Evolutionary conservation across 2,888 invertebrate genomes (phyloP).

Genomic region (Callyntrura sp.): DNA sequence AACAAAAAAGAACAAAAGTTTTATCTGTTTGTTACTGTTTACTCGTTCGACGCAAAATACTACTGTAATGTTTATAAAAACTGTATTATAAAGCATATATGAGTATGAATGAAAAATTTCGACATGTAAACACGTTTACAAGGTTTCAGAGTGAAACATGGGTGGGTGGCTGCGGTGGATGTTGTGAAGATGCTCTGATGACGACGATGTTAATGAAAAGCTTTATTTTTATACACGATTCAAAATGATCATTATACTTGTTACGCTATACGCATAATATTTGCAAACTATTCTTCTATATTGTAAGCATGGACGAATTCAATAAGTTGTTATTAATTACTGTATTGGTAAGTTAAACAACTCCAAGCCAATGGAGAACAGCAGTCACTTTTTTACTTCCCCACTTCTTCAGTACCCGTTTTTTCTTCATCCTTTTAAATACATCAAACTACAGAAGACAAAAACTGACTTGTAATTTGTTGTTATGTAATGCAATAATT

Average conservation of each 20-base stretch:
- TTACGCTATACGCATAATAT: slow-evolving; percentile 61
- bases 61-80: slow-evolving; percentile 28
- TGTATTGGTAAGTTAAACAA: not conserved
- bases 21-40: slow-evolving; percentile 53
- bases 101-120: slow-evolving; percentile 30
- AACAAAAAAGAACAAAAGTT: slow-evolving; percentile 29
- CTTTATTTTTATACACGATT: slow-evolving; percentile 78
- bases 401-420: slow-evolving; percentile 15
- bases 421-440: slow-evolving; percentile 2
- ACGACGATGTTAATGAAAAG: slow-evolving; percentile 67
- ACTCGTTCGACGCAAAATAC: slow-evolving; percentile 41
- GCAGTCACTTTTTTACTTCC: slow-evolving; percentile 49
- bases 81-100: slow-evolving; percentile 49
- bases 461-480: slow-evolving; percentile 28
- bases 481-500: slow-evolving; percentile 41
- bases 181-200: slow-evolving; percentile 34
- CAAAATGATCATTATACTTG: slow-evolving; percentile 61
- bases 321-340: slow-evolving; percentile 38
- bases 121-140: not conserved
- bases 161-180: slow-evolving; percentile 14
- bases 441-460: slow-evolving; percentile 19
- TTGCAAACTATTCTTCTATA: slow-evolving; percentile 60
- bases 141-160: slow-evolving; percentile 35
- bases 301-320: slow-evolving; percentile 50
- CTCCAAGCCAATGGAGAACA: not conserved